Conservation (phyloP, 1,140 invertebrate genomes). For the Propsilocerus akamusi region DNA sequence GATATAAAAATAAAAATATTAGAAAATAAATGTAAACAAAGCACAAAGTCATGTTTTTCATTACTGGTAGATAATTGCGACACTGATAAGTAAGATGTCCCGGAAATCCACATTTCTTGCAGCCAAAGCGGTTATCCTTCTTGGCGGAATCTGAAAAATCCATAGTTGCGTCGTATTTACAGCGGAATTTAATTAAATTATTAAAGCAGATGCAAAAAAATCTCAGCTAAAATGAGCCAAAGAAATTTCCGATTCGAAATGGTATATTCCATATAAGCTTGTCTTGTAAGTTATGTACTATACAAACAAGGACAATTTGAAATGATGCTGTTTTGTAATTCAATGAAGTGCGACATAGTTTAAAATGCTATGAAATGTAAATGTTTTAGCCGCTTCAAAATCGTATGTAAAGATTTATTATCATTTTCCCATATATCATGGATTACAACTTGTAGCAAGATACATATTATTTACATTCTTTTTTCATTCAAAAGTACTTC, state of each 20-base stretch:
- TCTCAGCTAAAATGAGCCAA: no score
- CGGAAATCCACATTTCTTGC: slow-evolving; percentile 85
- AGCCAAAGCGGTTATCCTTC: slow-evolving; percentile 56
- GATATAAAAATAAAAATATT: no score
- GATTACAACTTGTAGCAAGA: background rate
- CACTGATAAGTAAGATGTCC: slow-evolving; percentile 95
- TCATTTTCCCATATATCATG: background rate
- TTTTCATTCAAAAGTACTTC: background rate
- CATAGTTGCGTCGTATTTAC: slow-evolving; percentile 10
- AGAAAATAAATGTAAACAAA: no score
- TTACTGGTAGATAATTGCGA: slow-evolving; percentile 85
- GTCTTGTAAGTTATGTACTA: background rate
- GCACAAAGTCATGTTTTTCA: no score
- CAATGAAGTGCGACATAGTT: background rate
- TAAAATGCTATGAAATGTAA: background rate
- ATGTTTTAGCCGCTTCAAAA: background rate
- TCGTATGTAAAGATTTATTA: background rate
- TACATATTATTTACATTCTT: background rate
- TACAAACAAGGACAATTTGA: no score
- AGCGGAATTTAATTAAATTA: background rate
- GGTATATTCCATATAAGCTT: background rate
- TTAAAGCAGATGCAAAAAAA: background rate
- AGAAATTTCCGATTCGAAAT: no score
- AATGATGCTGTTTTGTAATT: no score
- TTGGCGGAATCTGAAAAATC: slow-evolving; percentile 35